These are phyloP conservation scores for Netelia inedita DNA, from an alignment of 2,888 invertebrate genomes.

Conservation along the genomic window DNA sequence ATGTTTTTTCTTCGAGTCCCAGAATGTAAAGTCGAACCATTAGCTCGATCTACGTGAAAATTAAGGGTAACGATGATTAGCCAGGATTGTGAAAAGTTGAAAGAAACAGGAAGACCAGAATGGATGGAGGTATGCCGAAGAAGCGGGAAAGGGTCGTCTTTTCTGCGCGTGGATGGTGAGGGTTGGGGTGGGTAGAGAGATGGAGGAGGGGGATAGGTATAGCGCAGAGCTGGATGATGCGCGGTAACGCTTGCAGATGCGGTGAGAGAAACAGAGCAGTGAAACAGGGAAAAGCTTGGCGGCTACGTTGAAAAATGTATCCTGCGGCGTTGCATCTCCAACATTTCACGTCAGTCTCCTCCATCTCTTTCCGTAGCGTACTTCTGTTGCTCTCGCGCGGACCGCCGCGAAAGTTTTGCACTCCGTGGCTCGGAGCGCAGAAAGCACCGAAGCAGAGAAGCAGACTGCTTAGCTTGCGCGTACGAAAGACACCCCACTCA, in stretches of 20 bases:
- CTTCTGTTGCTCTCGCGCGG: conserved; percentile 12
- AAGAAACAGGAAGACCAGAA: not conserved
- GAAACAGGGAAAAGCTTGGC: conserved; percentile 58
- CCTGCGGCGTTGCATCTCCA: conserved; percentile 65
- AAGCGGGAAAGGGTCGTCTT: not conserved
- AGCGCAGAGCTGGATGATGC: not conserved
- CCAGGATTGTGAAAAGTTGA: not conserved
- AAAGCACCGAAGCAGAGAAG: conserved; percentile 54
- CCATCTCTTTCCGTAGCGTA: conserved; percentile 13
- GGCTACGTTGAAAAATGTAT: conserved; percentile 63
- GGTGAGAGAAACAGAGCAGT: conserved; percentile 26
- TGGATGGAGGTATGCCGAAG: not conserved
- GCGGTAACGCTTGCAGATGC: not conserved
- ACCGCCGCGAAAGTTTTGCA: conserved; percentile 42
- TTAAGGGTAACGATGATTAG: not conserved
- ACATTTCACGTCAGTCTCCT: conserved; percentile 55
- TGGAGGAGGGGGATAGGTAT: not conserved
- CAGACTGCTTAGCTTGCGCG: conserved; percentile 63
- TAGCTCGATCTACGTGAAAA: too few species aligned
- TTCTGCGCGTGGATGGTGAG: not conserved
- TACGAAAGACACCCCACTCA: conserved; percentile 61
- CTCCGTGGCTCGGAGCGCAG: conserved; percentile 30
- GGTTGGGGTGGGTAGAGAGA: too few species aligned
- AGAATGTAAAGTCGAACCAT: too few species aligned
- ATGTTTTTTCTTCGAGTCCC: too few species aligned